phyloP scores from a whole-genome alignment of 2,797 vertebrate genomes.

The Psittacula derbiana region DNA sequence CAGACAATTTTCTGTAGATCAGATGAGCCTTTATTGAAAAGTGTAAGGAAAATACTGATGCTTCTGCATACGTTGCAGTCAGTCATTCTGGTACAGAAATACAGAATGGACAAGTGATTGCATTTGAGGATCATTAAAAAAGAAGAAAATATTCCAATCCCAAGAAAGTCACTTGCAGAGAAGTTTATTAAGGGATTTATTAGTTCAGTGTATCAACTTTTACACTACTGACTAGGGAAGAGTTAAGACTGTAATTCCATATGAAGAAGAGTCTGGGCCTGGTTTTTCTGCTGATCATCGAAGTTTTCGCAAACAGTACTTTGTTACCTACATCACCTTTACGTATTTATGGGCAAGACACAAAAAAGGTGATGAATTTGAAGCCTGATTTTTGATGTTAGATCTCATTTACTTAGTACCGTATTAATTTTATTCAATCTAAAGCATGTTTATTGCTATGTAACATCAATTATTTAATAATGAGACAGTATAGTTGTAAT shows the following conservation, averaged over 20 bases:
- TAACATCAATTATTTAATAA: background rate
- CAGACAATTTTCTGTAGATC: background rate
- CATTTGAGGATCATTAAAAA: background rate
- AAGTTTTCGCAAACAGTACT: background rate
- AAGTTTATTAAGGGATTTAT: background rate
- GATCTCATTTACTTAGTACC: background rate
- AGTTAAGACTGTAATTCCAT: background rate
- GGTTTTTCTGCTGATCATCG: background rate
- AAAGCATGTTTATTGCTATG: background rate
- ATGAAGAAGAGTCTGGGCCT: background rate
- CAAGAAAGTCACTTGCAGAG: background rate
- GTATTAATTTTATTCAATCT: background rate
- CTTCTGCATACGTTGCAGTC: background rate
- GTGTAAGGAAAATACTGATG: background rate
- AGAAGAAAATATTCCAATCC: background rate
- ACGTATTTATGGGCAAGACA: background rate
- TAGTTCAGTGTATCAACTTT: background rate
- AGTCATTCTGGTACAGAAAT: background rate
- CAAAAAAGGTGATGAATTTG: background rate
- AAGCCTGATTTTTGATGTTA: background rate
- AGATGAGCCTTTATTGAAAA: background rate
- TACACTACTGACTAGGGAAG: background rate
- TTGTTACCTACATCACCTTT: background rate
- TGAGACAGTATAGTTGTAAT: background rate
- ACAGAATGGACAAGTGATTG: background rate